These are phyloP conservation scores for Cryptocheilus praepositus DNA, from an alignment of 2,888 invertebrate species.

Conservation along the genomic window DNA sequence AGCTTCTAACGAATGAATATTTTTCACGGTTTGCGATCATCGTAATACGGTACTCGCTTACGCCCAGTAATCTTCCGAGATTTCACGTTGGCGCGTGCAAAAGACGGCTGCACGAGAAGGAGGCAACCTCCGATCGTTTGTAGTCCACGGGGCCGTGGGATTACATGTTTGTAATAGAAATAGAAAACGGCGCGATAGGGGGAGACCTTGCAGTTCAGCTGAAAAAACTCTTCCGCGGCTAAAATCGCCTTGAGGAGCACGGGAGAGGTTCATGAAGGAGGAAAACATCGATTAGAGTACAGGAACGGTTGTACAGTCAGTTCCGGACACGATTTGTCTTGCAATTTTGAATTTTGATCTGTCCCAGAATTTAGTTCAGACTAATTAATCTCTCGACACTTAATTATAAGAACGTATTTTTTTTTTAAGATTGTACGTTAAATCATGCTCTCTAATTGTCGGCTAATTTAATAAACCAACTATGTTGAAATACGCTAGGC, in stretches of 20 bases:
- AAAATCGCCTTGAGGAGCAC: background rate
- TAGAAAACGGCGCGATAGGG: constrained; percentile 16
- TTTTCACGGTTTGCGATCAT: too few relatives aligned
- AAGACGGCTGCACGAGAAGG: background rate
- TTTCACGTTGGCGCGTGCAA: background rate
- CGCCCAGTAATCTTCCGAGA: background rate
- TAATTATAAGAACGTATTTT: too few relatives aligned
- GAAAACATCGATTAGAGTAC: constrained; percentile 6
- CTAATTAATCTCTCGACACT: too few relatives aligned
- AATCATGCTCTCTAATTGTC: too few relatives aligned
- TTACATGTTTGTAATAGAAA: constrained; percentile 44
- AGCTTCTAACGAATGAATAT: too few relatives aligned
- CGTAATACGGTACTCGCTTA: constrained; percentile 34
- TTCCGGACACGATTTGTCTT: too few relatives aligned
- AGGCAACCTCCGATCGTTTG: background rate
- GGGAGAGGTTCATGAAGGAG: background rate
- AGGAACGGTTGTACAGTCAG: too few relatives aligned
- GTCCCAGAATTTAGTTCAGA: too few relatives aligned
- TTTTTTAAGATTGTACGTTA: too few relatives aligned
- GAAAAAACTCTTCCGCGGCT: constrained; percentile 8
- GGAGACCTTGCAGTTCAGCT: constrained; percentile 11
- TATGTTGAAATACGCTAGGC: too few relatives aligned
- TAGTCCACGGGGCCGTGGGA: constrained; percentile 3
- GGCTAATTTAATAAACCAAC: too few relatives aligned
- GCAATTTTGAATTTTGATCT: too few relatives aligned